Evolutionary conservation across 2,888 invertebrate species (phyloP).

Genomic region (Seira sanloemensis): DNA sequence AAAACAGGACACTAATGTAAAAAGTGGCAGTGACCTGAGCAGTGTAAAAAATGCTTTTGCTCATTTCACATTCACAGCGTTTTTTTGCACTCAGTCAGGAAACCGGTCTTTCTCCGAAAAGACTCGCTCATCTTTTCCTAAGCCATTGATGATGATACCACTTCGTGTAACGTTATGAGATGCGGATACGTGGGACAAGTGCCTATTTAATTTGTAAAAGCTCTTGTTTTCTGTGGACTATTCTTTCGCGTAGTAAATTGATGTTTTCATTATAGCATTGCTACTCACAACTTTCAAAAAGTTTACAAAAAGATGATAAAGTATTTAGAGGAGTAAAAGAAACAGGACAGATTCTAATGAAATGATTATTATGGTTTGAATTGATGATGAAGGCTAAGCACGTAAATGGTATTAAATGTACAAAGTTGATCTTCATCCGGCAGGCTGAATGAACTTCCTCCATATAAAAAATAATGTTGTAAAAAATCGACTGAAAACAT

Average conservation of each 20-base stretch:
- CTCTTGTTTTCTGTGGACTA: too few relatives aligned
- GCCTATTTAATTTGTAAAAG: too few relatives aligned
- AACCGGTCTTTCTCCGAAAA: slow-evolving; percentile 50
- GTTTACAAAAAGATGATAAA: not conserved
- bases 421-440: too few relatives aligned
- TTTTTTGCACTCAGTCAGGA: slow-evolving; percentile 4
- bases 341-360: not conserved
- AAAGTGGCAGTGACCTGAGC: not conserved
- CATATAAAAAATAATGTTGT: too few relatives aligned
- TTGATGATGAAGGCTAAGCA: not conserved
- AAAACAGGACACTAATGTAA: not conserved
- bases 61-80: not conserved
- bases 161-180: too few relatives aligned
- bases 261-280: too few relatives aligned
- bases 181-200: too few relatives aligned
- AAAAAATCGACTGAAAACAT: not conserved
- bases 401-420: not conserved
- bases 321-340: not conserved
- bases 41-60: not conserved
- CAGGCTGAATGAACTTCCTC: not conserved
- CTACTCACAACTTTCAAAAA: too few relatives aligned
- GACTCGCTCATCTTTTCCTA: not conserved
- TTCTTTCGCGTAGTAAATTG: too few relatives aligned
- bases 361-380: not conserved
- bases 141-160: not conserved